These are phyloP conservation scores for Apodemus agrarius DNA, from an alignment of 2,797 vertebrate genomes.

Conservation along the genomic window DNA sequence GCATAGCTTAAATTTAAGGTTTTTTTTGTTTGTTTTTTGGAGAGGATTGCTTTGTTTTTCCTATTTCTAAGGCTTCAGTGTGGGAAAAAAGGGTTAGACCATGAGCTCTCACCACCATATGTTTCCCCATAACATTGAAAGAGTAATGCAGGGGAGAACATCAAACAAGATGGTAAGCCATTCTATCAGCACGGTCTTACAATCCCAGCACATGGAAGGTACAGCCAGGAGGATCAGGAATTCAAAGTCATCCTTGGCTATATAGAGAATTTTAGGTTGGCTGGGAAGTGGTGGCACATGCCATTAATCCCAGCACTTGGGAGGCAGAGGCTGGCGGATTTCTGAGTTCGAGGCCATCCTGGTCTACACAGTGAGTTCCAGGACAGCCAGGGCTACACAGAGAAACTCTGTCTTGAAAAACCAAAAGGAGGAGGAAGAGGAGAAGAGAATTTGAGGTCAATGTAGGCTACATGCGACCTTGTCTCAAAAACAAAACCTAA, in stretches of 20 bases:
- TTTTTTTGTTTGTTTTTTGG: constrained; percentile 55
- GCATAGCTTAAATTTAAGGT: constrained; percentile 16
- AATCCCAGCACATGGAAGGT: background rate
- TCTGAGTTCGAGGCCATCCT: too few species aligned
- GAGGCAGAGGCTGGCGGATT: too few species aligned
- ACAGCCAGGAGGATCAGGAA: background rate
- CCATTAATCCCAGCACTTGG: too few species aligned
- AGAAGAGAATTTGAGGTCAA: background rate
- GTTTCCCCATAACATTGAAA: background rate
- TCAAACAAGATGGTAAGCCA: background rate
- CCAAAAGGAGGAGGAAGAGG: too few species aligned
- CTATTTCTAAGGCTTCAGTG: background rate
- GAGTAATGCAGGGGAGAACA: background rate
- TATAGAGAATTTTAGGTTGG: background rate
- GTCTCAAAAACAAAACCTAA: background rate
- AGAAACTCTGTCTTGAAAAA: too few species aligned
- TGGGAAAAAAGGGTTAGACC: background rate
- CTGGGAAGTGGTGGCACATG: too few species aligned
- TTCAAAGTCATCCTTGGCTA: background rate
- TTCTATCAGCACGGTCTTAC: background rate
- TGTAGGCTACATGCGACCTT: background rate
- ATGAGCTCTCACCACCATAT: background rate
- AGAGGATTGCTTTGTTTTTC: background rate
- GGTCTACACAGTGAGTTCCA: too few species aligned
- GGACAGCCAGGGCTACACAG: too few species aligned